phyloP scores from a whole-genome alignment of 2,113 vertebrate species.

The Cnemophilus loriae region DNA sequence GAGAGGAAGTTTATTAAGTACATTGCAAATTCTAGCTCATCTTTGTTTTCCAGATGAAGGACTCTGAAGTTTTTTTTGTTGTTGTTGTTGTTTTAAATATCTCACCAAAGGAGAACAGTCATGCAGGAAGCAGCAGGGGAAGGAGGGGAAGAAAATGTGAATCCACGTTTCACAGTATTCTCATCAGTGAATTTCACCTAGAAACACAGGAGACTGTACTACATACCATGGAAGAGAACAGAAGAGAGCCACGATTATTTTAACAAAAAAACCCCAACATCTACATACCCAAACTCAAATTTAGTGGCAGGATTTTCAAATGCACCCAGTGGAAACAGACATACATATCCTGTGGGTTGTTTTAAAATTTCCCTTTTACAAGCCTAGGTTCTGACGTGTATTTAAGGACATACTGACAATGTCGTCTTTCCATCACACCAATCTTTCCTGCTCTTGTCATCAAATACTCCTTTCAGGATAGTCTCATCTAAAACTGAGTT shows the following conservation, averaged over 20 bases:
- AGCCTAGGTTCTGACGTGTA: not conserved
- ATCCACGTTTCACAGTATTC: not conserved
- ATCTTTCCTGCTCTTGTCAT: not conserved
- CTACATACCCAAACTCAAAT: not conserved
- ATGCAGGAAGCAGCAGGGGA: not conserved
- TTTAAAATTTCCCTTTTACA: not conserved
- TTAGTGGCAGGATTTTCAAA: conserved; percentile 11
- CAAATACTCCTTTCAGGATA: not conserved
- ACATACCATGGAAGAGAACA: not conserved
- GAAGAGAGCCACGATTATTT: not conserved
- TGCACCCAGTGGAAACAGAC: not conserved
- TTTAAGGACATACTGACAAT: not conserved
- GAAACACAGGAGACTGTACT: not conserved
- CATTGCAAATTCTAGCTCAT: not conserved
- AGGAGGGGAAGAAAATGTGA: not conserved
- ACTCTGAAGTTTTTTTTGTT: not conserved
- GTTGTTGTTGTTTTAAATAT: not conserved
- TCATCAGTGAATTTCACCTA: not conserved
- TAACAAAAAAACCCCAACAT: not conserved
- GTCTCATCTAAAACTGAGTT: not conserved
- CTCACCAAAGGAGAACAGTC: not conserved
- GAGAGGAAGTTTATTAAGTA: conserved; percentile 7
- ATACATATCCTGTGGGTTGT: not conserved
- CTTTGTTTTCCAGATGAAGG: not conserved
- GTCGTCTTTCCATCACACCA: not conserved